phyloP scores from a whole-genome alignment of 2,113 vertebrate species.

The Sardina pilchardus region DNA sequence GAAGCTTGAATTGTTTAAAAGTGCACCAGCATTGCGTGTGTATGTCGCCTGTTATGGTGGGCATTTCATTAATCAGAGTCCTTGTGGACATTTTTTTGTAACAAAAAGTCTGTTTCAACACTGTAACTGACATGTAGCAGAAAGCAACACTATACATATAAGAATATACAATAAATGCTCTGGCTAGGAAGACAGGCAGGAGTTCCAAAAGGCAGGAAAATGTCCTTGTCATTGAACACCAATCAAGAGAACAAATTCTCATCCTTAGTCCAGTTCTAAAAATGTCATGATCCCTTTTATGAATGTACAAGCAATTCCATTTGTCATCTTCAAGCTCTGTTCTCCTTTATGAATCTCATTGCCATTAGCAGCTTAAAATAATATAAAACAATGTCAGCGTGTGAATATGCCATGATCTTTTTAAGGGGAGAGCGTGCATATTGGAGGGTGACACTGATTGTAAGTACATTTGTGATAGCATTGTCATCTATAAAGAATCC shows the following conservation, averaged over 20 bases:
- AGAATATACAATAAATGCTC: constrained; percentile 17
- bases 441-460: not conserved
- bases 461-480: not conserved
- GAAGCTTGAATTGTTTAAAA: not conserved
- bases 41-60: no score
- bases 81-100: not conserved
- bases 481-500: not conserved
- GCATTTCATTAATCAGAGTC: not conserved
- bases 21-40: no score
- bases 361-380: not conserved
- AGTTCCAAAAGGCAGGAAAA: no score
- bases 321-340: not conserved
- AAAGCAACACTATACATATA: no score
- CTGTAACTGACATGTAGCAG: not conserved
- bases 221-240: no score
- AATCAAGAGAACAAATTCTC: no score
- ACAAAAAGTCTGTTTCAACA: not conserved
- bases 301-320: not conserved
- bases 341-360: not conserved
- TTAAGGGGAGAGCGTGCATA: not conserved
- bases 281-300: no score
- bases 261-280: no score
- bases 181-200: not conserved
- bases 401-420: not conserved
- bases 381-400: not conserved